Evolutionary conservation across 2,113 vertebrate species (phyloP).

Genomic region (Corythornis cristatus): DNA sequence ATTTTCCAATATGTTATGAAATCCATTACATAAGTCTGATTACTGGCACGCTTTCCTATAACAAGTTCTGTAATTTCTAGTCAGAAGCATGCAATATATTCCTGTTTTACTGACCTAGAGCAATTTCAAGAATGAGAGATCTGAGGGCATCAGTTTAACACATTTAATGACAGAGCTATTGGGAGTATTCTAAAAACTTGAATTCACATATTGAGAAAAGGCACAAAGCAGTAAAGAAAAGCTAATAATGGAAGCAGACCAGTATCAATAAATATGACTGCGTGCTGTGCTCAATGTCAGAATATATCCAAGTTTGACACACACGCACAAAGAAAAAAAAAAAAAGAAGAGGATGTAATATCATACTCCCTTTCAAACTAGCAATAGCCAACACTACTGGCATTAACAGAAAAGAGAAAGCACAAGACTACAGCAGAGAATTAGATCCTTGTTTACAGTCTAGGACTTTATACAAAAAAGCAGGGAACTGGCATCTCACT

Average conservation of each 20-base stretch:
- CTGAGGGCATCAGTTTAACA: background rate
- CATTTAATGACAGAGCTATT: background rate
- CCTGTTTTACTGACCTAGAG: background rate
- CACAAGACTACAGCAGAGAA: background rate
- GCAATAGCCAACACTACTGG: background rate
- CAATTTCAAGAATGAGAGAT: constrained; percentile 24
- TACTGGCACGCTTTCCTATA: background rate
- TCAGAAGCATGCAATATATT: background rate
- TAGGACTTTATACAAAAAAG: background rate
- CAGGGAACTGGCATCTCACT: background rate
- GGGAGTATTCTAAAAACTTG: background rate
- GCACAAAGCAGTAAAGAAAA: background rate
- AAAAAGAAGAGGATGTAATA: background rate
- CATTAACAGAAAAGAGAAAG: background rate
- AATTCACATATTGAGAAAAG: background rate
- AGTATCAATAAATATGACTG: background rate
- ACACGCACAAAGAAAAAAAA: no score
- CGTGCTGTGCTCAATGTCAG: background rate
- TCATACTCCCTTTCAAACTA: background rate
- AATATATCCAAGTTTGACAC: background rate
- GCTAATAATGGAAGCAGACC: background rate
- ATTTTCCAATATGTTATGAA: background rate
- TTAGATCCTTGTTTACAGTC: background rate
- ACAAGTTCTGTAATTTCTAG: background rate
- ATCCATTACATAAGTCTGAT: background rate